A percentile compares a stretch with the other conserved stretches of the same genome.
Conservation (phyloP, 2,797 vertebrate genomes). For the Intellagama lesueurii region DNA sequence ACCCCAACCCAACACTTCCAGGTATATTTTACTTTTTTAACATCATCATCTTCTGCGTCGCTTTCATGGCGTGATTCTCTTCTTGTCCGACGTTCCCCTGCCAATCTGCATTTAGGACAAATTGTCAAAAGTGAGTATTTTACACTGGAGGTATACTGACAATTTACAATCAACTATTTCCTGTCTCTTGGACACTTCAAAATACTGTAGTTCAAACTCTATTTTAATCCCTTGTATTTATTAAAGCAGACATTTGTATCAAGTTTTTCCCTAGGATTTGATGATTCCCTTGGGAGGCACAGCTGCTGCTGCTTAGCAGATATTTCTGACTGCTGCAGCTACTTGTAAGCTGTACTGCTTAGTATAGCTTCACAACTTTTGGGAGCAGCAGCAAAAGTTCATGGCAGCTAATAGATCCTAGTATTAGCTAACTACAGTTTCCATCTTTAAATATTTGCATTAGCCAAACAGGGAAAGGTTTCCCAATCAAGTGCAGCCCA, state of each 20-base stretch:
- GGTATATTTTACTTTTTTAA: constrained; percentile 80
- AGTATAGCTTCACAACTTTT: not conserved
- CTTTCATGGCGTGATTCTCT: constrained; percentile 98
- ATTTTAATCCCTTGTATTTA: too few species aligned
- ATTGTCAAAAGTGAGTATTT: not conserved
- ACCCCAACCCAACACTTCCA: not conserved
- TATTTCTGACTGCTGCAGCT: too few species aligned
- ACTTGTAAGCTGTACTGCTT: not conserved
- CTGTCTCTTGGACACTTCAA: not conserved
- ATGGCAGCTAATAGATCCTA: not conserved
- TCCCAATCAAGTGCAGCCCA: not conserved
- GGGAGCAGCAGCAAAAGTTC: not conserved
- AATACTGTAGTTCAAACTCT: not conserved
- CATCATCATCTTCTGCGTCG: constrained; percentile 97
- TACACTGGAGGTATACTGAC: not conserved
- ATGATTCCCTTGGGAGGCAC: too few species aligned
- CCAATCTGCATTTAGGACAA: constrained; percentile 84
- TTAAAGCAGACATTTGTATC: too few species aligned
- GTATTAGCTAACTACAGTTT: not conserved
- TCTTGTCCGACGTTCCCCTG: constrained; percentile 94
- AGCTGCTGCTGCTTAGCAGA: too few species aligned
- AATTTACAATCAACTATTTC: too few species aligned
- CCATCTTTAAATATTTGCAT: too few species aligned
- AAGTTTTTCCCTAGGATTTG: too few species aligned
- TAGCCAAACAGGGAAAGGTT: not conserved